These are phyloP conservation scores for Panulirus ornatus DNA, from an alignment of 1,140 invertebrate genomes.

Conservation along the genomic window DNA sequence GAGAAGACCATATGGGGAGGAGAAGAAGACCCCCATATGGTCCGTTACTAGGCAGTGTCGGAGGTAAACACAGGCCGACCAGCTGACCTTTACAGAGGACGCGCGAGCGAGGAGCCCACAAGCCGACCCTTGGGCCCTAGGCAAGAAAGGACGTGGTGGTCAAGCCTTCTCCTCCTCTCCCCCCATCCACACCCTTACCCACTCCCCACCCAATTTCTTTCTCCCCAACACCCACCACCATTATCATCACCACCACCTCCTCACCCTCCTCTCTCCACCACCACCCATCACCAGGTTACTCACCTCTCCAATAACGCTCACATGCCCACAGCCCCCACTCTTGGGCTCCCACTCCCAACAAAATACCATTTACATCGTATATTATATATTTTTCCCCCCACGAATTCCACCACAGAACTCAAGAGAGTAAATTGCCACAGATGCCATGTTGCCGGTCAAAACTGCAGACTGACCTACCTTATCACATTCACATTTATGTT, in stretches of 20 bases:
- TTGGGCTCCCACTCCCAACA: too few relatives aligned
- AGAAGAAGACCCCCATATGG: too few relatives aligned
- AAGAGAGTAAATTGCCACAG: too few relatives aligned
- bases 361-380: too few relatives aligned
- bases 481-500: too few relatives aligned
- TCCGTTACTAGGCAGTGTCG: neutral
- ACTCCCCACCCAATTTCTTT: neutral
- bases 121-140: neutral
- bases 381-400: too few relatives aligned
- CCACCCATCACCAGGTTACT: neutral
- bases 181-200: neutral
- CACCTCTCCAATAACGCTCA: neutral
- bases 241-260: neutral
- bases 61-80: neutral
- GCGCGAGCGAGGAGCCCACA: neutral
- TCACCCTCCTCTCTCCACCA: neutral
- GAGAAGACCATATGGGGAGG: too few relatives aligned
- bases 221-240: neutral
- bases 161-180: neutral
- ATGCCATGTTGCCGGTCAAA: too few relatives aligned
- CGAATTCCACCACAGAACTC: too few relatives aligned
- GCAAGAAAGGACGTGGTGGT: neutral
- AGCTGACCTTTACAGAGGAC: conserved; percentile 10
- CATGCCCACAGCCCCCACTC: too few relatives aligned
- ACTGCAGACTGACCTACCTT: too few relatives aligned